A percentile compares a stretch with the other conserved stretches of the same genome.
These are phyloP conservation scores for Deroplatys truncata DNA, from an alignment of 2,888 invertebrate genomes.

Conservation along the genomic window DNA sequence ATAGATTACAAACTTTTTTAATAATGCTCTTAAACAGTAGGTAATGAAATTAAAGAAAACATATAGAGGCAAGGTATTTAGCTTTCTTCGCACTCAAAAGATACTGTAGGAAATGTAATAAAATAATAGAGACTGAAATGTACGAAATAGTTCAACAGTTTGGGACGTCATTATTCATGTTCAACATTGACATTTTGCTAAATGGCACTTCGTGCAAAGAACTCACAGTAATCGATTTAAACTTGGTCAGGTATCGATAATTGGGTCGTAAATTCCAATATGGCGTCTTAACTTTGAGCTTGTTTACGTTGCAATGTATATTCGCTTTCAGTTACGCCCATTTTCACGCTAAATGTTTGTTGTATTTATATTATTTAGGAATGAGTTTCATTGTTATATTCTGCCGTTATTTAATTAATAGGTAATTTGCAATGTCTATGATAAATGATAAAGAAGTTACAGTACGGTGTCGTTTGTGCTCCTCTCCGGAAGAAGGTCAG, in stretches of 20 bases:
- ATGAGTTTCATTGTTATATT: conserved; percentile 11
- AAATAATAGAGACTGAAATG: too few relatives aligned
- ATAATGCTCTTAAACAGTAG: too few relatives aligned
- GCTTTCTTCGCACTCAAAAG: too few relatives aligned
- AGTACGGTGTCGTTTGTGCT: conserved; percentile 28
- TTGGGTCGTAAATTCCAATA: neutral
- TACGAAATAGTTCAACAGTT: too few relatives aligned
- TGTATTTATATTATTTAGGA: conserved; percentile 1
- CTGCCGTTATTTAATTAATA: conserved; percentile 14
- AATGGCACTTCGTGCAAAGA: neutral
- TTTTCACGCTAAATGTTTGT: conserved; percentile 16
- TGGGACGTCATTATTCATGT: too few relatives aligned
- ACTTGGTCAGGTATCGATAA: neutral
- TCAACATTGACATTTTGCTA: neutral
- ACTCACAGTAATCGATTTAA: neutral
- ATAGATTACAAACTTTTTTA: too few relatives aligned
- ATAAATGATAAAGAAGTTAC: conserved; percentile 7
- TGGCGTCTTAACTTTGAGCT: conserved; percentile 13
- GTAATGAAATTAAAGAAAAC: too few relatives aligned
- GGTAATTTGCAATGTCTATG: conserved; percentile 25
- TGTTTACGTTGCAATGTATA: conserved; percentile 30
- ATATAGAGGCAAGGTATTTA: too few relatives aligned
- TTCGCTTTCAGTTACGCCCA: conserved; percentile 25
- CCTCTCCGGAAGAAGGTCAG: conserved; percentile 25
- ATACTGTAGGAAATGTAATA: too few relatives aligned